Percentiles rank a stretch among this genome's conserved stretches.
Conservation (phyloP, 2,888 invertebrate species). For the Aplocera efformata region DNA sequence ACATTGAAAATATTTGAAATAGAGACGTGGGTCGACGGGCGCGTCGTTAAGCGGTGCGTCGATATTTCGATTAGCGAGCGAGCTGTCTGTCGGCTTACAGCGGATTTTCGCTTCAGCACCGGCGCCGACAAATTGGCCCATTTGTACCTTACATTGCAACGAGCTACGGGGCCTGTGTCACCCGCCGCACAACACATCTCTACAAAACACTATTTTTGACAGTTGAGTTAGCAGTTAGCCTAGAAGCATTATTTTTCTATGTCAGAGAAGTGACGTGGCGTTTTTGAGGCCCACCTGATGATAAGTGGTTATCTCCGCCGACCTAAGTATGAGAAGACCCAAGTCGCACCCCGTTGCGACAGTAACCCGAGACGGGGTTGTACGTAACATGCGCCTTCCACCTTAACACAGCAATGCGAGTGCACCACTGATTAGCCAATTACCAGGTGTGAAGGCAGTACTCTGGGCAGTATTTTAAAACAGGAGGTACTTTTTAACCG, state of each 20-base stretch:
- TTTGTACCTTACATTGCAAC: constrained; percentile 53
- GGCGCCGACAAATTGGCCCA: constrained; percentile 68
- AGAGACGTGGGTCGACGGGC: constrained; percentile 25
- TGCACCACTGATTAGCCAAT: too few species aligned
- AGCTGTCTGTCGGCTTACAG: constrained; percentile 66
- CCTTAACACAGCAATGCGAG: too few species aligned
- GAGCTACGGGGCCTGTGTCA: constrained; percentile 24
- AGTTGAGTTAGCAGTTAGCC: not conserved
- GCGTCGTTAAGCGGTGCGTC: constrained; percentile 59
- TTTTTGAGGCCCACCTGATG: too few species aligned
- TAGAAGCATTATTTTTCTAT: not conserved
- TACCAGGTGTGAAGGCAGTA: too few species aligned
- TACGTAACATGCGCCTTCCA: too few species aligned
- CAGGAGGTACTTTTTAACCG: too few species aligned
- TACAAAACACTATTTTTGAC: not conserved
- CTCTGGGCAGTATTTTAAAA: too few species aligned
- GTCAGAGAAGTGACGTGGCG: not conserved
- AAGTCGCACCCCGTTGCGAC: too few species aligned
- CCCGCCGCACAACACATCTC: constrained; percentile 20
- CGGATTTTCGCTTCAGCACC: constrained; percentile 73
- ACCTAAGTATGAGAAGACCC: too few species aligned
- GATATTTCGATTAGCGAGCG: constrained; percentile 77
- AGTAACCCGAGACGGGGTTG: too few species aligned
- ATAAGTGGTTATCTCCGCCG: too few species aligned
- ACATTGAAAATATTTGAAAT: constrained; percentile 15